phyloP scores from a whole-genome alignment of 2,888 invertebrate genomes.

The Nineta flava region DNA sequence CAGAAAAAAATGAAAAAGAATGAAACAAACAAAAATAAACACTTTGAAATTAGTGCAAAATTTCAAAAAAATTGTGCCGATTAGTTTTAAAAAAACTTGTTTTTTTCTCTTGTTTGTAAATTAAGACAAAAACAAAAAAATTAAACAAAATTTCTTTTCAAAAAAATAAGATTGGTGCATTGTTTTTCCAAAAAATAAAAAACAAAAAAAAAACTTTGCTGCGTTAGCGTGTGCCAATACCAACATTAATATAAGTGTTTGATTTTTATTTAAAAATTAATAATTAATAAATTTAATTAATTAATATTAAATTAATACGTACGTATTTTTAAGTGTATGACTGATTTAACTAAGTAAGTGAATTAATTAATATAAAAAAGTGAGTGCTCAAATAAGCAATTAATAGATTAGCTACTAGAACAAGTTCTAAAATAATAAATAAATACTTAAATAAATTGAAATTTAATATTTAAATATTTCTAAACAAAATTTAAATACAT shows the following conservation, averaged over 20 bases:
- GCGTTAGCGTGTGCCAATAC: constrained; percentile 20
- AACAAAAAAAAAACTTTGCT: constrained; percentile 27
- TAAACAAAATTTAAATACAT: too few species aligned
- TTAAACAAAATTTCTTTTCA: background rate
- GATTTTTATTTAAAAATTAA: constrained; percentile 29
- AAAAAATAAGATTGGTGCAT: background rate
- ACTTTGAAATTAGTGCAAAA: constrained; percentile 1
- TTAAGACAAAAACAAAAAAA: background rate
- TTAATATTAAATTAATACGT: constrained; percentile 1
- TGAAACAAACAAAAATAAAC: constrained; percentile 3
- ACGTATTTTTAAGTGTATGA: too few species aligned
- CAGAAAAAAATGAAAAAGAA: too few species aligned
- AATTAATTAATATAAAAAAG: too few species aligned
- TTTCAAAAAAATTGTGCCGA: constrained; percentile 25
- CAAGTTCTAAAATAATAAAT: constrained; percentile 4
- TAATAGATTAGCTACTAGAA: too few species aligned
- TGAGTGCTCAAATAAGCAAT: too few species aligned
- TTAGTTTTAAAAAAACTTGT: constrained; percentile 13
- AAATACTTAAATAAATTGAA: too few species aligned
- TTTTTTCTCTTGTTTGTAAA: background rate
- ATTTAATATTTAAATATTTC: too few species aligned
- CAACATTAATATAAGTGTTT: constrained; percentile 41
- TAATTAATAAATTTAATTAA: constrained; percentile 21
- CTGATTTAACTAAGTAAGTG: constrained; percentile 1
- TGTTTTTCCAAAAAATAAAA: background rate